These are phyloP conservation scores for Leistus spinibarbis DNA, from an alignment of 2,888 invertebrate species.

Conservation along the genomic window DNA sequence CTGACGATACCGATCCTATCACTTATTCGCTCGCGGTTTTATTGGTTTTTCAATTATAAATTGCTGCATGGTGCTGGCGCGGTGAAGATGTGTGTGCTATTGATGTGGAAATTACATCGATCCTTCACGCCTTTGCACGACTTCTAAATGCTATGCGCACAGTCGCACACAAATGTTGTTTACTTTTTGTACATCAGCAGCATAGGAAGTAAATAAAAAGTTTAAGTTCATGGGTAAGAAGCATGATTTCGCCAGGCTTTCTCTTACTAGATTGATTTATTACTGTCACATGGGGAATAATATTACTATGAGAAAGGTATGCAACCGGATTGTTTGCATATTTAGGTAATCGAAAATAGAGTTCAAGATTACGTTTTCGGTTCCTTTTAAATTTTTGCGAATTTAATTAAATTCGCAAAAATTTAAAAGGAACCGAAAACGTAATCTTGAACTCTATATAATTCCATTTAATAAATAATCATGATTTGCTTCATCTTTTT, in stretches of 20 bases:
- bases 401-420: too few relatives aligned
- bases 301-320: background rate
- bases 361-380: background rate
- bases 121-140: too few relatives aligned
- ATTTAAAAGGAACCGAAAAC: background rate
- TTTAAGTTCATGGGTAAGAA: background rate
- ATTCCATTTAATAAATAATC: too few relatives aligned
- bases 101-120: background rate
- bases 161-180: background rate
- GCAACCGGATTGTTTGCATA: background rate
- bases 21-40: background rate
- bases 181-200: background rate
- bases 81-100: background rate
- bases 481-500: too few relatives aligned
- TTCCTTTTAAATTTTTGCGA: too few relatives aligned
- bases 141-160: background rate
- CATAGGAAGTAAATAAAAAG: background rate
- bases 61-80: background rate
- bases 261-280: background rate
- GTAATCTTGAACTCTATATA: background rate
- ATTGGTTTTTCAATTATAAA: constrained; percentile 9
- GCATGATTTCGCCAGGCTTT: background rate
- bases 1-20: background rate
- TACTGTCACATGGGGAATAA: background rate
- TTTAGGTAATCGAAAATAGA: background rate